These are phyloP conservation scores for Idris sp. DNA, from an alignment of 1,140 invertebrate species.

Conservation along the genomic window DNA sequence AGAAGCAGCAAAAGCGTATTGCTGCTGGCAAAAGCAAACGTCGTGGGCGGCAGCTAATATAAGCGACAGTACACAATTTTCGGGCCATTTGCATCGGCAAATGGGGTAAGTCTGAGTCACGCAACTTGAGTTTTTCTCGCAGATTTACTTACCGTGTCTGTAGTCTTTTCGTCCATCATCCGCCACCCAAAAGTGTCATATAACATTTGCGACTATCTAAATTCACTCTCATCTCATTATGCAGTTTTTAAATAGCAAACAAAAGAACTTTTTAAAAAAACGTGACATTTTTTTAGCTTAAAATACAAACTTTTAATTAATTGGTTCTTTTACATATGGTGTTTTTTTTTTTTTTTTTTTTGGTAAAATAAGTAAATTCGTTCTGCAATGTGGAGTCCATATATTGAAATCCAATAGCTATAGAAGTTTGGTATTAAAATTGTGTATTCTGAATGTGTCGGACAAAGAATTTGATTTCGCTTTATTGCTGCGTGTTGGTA, in stretches of 20 bases:
- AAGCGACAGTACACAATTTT: slow-evolving; percentile 48
- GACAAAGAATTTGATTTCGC: slow-evolving; percentile 1
- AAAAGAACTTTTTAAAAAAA: no score
- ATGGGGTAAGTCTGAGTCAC: slow-evolving; percentile 55
- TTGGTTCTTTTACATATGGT: no score
- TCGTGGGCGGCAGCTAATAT: slow-evolving; percentile 60
- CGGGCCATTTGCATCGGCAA: slow-evolving; percentile 57
- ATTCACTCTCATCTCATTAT: slow-evolving; percentile 22
- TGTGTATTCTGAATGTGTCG: slow-evolving; percentile 12
- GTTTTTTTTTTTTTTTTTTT: no score
- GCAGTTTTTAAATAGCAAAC: no score
- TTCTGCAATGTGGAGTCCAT: background rate
- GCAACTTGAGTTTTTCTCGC: slow-evolving; percentile 17
- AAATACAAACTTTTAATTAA: no score
- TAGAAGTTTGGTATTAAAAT: slow-evolving; percentile 14
- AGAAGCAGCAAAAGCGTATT: slow-evolving; percentile 9
- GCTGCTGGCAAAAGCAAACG: slow-evolving; percentile 23
- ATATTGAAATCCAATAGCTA: slow-evolving; percentile 8
- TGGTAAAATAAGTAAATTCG: slow-evolving; percentile 1
- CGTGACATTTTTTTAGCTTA: no score
- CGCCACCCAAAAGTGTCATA: slow-evolving; percentile 16
- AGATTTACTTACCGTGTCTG: background rate
- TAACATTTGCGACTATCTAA: slow-evolving; percentile 2
- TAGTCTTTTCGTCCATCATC: background rate
- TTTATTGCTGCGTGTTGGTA: slow-evolving; percentile 1